phyloP scores from a whole-genome alignment of 1,140 invertebrate species.

The Nomia melanderi region DNA sequence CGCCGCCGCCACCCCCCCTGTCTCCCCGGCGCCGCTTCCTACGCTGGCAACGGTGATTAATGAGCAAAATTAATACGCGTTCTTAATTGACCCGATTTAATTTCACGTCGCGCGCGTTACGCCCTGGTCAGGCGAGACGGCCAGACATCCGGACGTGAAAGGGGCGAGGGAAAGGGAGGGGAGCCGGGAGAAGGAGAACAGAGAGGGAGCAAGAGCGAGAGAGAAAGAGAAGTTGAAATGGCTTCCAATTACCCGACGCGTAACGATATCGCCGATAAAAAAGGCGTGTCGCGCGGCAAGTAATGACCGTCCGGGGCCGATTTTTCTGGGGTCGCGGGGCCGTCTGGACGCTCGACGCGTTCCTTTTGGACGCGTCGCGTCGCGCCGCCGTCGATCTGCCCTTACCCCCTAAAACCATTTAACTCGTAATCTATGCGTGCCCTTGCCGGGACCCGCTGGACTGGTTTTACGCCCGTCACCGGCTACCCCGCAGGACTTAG shows the following conservation, averaged over 20 bases:
- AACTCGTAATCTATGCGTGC: slow-evolving; percentile 36
- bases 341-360: neutral
- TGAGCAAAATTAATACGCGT: slow-evolving; percentile 46
- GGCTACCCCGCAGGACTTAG: neutral
- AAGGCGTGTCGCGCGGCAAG: slow-evolving; percentile 19
- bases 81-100: slow-evolving; percentile 52
- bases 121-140: neutral
- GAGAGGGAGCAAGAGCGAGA: neutral
- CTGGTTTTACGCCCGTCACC: slow-evolving; percentile 23
- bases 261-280: slow-evolving; percentile 48
- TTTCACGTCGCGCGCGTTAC: slow-evolving; percentile 38
- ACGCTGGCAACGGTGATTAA: slow-evolving; percentile 36
- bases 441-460: slow-evolving; percentile 23
- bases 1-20: neutral
- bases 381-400: slow-evolving; percentile 4
- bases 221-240: slow-evolving; percentile 25
- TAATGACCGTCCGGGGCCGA: slow-evolving; percentile 34
- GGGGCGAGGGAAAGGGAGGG: no score
- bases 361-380: slow-evolving; percentile 4
- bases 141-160: neutral
- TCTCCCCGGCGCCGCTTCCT: neutral
- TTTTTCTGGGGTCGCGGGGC: slow-evolving; percentile 28
- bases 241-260: slow-evolving; percentile 39
- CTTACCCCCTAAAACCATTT: slow-evolving; percentile 19
- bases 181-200: neutral